Conservation (phyloP, 2,797 vertebrate species). For the Spinibarbus caldwelli region DNA sequence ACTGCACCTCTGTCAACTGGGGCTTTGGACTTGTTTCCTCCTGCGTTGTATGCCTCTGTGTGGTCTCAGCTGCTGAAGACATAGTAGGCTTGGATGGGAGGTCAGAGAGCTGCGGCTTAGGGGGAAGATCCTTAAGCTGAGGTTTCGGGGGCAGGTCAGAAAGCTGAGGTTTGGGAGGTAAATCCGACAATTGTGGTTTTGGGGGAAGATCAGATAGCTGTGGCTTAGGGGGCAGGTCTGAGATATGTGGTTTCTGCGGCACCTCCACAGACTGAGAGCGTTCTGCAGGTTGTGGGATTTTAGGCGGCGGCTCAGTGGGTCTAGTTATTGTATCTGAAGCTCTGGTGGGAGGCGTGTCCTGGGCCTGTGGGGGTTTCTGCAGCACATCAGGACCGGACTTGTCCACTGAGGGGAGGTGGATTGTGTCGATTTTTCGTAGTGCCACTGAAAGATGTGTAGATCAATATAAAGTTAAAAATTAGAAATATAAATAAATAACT, state of each 20-base stretch:
- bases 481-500: background rate
- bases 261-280: constrained; percentile 73
- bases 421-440: constrained; percentile 88
- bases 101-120: constrained; percentile 85
- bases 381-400: constrained; percentile 82
- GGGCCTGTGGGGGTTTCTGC: constrained; percentile 72
- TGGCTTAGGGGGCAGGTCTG: constrained; percentile 83
- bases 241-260: constrained; percentile 77
- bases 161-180: constrained; percentile 87
- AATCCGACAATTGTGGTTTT: constrained; percentile 77
- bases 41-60: constrained; percentile 72
- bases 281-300: constrained; percentile 70
- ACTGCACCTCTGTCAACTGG: constrained; percentile 73
- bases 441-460: constrained; percentile 77
- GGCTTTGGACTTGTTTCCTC: constrained; percentile 75
- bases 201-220: constrained; percentile 70
- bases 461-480: background rate
- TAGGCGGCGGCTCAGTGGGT: constrained; percentile 61
- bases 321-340: constrained; percentile 56
- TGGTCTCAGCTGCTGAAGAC: constrained; percentile 65
- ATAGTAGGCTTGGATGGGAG: constrained; percentile 75
- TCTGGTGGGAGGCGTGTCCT: constrained; percentile 45
- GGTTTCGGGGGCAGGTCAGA: constrained; percentile 88
- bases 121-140: constrained; percentile 86
- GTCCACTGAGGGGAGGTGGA: constrained; percentile 86